Base-by-base conservation (phyloP, 1,140 invertebrate genomes). In the Drosophila seguyi region DNA sequence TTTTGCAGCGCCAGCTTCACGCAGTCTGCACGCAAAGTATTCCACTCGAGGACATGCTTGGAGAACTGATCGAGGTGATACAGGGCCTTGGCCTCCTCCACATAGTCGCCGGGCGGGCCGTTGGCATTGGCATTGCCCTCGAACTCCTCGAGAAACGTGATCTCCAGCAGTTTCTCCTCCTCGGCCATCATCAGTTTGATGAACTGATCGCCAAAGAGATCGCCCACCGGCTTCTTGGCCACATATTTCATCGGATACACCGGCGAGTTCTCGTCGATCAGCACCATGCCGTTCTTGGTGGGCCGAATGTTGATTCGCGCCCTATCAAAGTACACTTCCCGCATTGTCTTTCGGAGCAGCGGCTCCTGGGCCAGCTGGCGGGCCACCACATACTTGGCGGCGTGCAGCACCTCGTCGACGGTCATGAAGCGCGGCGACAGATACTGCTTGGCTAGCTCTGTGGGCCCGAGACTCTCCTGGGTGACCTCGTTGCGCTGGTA, bases 401-500 rank as follows among this genome's bases (percentile, higher is more conserved):
- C 98, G 90, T 97, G 96, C 22, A 98, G 72, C 18, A 97, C 96
- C 90, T 98, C 97, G n/a, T 97, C 95, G 1, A 95, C 87, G 18
- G 90, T 92, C 77, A 92, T 81, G 53, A 93, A 94, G 63, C 93
- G 94, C 45, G 93, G 93, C 91, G 91, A 95, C 66, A 94, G 92
- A 93, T 94, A 98, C 88, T 96, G 96, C 67, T 95, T 95, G 1
- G 98, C 98, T 20, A 98, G 93, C 68, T 97, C 96, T 11, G 94
- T 81, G 0, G 98, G 98, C 74, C 97, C 96, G 3, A 95, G 94
- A 0, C 95, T 94, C 77, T 97, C 97, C 93, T 99, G 98, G 50
- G 99, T 98, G 3, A 99, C 97, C 91, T 99, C 98, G 93, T 99
- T 97, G n/a, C 97, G 94, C 88, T 98, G 97, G 93, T 99, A 99